Conservation (phyloP, 2,888 invertebrate species). For the Auanema sp. region DNA sequence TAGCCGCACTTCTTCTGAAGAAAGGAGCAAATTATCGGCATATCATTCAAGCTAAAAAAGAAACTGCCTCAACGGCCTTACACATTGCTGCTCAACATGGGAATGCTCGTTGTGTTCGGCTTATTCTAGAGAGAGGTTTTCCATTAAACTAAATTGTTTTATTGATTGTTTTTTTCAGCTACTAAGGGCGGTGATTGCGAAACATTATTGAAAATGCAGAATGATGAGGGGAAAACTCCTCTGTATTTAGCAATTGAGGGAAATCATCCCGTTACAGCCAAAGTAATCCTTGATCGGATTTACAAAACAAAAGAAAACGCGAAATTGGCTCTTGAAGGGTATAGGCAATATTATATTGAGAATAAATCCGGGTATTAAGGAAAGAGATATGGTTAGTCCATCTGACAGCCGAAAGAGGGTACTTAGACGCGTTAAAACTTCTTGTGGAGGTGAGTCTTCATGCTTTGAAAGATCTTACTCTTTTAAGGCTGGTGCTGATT, state of each 20-base stretch:
- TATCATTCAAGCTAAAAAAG: not conserved
- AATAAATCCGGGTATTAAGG: not conserved
- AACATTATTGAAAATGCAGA: conserved; percentile 14
- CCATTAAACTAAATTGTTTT: not conserved
- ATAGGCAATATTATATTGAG: too few relatives aligned
- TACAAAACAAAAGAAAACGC: conserved; percentile 18
- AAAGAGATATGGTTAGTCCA: conserved; percentile 27
- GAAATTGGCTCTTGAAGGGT: conserved; percentile 17
- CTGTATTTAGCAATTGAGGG: conserved; percentile 41
- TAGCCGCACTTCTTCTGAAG: conserved; percentile 85
- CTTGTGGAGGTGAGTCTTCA: conserved; percentile 23
- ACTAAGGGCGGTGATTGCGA: not conserved
- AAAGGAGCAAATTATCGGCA: conserved; percentile 73
- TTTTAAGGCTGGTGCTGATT: conserved; percentile 10
- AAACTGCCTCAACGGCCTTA: conserved; percentile 74
- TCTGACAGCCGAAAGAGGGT: conserved; percentile 37
- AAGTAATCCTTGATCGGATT: conserved; percentile 21
- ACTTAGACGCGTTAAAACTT: conserved; percentile 25
- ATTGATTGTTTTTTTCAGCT: not conserved
- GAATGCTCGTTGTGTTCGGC: conserved; percentile 73
- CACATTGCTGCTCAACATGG: conserved; percentile 99
- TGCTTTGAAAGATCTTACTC: not conserved
- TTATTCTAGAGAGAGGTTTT: not conserved
- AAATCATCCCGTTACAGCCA: conserved; percentile 36
- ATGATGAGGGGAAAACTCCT: conserved; percentile 42